Conservation (phyloP, 2,113 vertebrate species). For the Atractosteus spatula region DNA sequence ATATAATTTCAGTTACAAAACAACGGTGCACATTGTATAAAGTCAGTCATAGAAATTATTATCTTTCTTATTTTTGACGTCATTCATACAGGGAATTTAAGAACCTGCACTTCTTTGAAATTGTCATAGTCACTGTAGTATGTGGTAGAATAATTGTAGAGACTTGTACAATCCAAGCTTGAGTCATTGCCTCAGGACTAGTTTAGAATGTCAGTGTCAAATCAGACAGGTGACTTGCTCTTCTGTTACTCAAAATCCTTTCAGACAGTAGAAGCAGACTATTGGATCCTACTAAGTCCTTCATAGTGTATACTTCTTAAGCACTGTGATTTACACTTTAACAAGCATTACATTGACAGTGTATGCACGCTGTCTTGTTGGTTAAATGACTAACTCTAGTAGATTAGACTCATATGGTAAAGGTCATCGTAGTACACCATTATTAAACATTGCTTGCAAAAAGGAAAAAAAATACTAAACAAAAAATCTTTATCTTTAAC, state of each 20-base stretch:
- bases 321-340: constrained; percentile 37
- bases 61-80: too few relatives aligned
- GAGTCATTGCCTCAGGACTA: constrained; percentile 41
- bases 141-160: not conserved
- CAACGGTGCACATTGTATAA: too few relatives aligned
- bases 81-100: too few relatives aligned
- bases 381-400: constrained; percentile 32
- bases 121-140: not conserved
- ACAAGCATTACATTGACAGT: constrained; percentile 26
- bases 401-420: constrained; percentile 36
- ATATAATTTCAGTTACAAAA: too few relatives aligned
- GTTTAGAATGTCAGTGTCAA: constrained; percentile 52
- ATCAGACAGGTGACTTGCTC: constrained; percentile 56
- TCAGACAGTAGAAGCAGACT: constrained; percentile 47
- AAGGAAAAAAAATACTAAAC: too few relatives aligned
- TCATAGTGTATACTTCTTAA: constrained; percentile 2
- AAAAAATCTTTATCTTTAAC: too few relatives aligned
- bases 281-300: constrained; percentile 33
- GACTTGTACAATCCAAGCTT: not conserved
- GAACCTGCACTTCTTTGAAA: too few relatives aligned
- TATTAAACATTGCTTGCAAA: constrained; percentile 5
- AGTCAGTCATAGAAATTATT: too few relatives aligned
- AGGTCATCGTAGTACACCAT: constrained; percentile 33
- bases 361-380: constrained; percentile 19
- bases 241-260: constrained; percentile 39